Percentiles rank a stretch among this genome's conserved stretches.
Evolutionary conservation across 2,797 vertebrate genomes (phyloP).

Genomic region (Dryobates pubescens): DNA sequence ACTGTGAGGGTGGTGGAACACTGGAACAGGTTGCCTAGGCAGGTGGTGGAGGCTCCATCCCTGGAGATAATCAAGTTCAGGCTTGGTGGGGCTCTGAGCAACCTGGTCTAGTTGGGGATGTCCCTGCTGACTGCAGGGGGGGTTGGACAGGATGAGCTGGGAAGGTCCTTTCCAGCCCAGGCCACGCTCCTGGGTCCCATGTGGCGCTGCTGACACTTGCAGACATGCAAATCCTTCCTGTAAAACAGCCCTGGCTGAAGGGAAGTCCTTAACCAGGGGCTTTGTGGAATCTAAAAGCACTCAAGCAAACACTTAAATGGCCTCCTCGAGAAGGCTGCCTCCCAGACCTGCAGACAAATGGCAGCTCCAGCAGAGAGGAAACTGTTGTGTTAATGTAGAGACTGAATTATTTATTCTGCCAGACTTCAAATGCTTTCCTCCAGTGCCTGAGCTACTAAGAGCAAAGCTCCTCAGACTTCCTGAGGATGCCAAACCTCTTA

Average conservation of each 20-base stretch:
- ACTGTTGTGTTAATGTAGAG: background rate
- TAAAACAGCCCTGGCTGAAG: background rate
- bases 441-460: background rate
- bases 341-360: background rate
- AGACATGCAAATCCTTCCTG: background rate
- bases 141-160: too few relatives aligned
- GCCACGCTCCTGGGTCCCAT: background rate
- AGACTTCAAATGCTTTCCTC: conserved; percentile 26
- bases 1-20: too few relatives aligned
- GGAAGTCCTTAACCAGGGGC: background rate
- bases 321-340: background rate
- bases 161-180: too few relatives aligned
- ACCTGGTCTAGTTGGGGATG: too few relatives aligned
- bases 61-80: too few relatives aligned
- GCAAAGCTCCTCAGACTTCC: background rate
- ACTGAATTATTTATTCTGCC: conserved; percentile 23
- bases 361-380: background rate
- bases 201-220: background rate
- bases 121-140: too few relatives aligned
- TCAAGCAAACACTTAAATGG: background rate
- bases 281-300: background rate
- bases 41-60: too few relatives aligned
- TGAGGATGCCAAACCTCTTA: conserved; percentile 11
- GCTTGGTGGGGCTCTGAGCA: too few relatives aligned
- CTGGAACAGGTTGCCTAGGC: too few relatives aligned